Base-by-base conservation (phyloP, 2,888 invertebrate genomes). In the Therioaphis trifolii region DNA sequence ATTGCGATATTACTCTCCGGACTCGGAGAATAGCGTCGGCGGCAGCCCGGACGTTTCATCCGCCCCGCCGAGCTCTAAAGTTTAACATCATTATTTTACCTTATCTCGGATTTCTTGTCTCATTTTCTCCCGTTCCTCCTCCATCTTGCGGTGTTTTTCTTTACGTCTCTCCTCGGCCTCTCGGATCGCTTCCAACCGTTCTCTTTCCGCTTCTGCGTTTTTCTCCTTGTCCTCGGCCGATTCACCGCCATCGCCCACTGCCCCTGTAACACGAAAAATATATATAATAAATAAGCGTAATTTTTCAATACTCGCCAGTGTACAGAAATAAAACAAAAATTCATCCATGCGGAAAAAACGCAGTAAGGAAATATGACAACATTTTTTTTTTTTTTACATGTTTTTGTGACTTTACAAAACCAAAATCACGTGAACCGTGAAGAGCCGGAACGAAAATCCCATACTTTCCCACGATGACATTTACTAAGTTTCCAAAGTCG, bases 61-160 rank as follows among this genome's bases (percentile, higher is more conserved):
- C 4, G n/a, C 61, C 61, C 0, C 14, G n/a, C 27, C 12, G 14
- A 1, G 4, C n/a, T n/a, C 27, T 27, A 27, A 61, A 49, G 76
- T 63, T 49, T 49, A 77, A 77, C 66, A 11, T 78, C 78, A 68
- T 78, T 78, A 63, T 87, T 91, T 89, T 89, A 99, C 98, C 95
- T 99, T 99, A 91, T 98, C 98, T 90, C 99, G 93, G 90, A 99
- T 99, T 90, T 97, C 97, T 91, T 98, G 98, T 89, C 99, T 93
- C 97, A 99, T 98, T 91, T 96, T 96, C 91, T 99, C 99, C 87
- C 99, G 91, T 90, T 99, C 99, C 89, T 96, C 97, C 90, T 99
- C 99, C 98, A 99, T 98, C 91, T 98, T 98, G 89, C 98, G 94
- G 90, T 99, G 99, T 90, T 99, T 99, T 91, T 99, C 99, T 93